phyloP scores from a whole-genome alignment of 2,113 vertebrate genomes.

The Craseonycteris thonglongyai region DNA sequence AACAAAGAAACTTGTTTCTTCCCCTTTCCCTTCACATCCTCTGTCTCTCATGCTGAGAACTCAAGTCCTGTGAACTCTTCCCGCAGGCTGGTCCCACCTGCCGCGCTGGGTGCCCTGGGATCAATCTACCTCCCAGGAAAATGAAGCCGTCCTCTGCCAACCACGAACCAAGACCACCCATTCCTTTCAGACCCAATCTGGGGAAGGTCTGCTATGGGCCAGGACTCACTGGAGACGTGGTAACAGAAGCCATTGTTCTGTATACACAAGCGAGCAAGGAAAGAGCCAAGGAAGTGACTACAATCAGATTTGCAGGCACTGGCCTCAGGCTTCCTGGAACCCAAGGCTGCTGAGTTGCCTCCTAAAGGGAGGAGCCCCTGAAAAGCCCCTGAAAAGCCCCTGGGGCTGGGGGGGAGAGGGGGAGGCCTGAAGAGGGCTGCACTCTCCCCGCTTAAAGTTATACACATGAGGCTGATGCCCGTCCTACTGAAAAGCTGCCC shows the following conservation, averaged over 20 bases:
- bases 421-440: neutral
- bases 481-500: neutral
- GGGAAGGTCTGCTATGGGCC: neutral
- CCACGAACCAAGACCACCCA: neutral
- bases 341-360: neutral
- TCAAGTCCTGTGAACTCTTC: neutral
- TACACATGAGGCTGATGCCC: neutral
- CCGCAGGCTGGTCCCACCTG: neutral
- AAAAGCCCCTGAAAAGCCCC: no score
- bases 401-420: no score
- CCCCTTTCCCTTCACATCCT: neutral
- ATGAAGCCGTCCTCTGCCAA: neutral
- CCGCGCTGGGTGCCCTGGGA: neutral
- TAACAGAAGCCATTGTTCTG: neutral
- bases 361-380: neutral
- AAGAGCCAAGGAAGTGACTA: neutral
- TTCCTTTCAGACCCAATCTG: neutral
- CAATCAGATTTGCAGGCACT: neutral
- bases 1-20: neutral
- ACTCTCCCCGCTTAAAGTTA: neutral
- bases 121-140: neutral
- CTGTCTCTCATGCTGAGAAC: neutral
- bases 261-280: no score
- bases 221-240: neutral
- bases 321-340: neutral